phyloP scores from a whole-genome alignment of 2,113 vertebrate genomes.

The Etia nguti region DNA sequence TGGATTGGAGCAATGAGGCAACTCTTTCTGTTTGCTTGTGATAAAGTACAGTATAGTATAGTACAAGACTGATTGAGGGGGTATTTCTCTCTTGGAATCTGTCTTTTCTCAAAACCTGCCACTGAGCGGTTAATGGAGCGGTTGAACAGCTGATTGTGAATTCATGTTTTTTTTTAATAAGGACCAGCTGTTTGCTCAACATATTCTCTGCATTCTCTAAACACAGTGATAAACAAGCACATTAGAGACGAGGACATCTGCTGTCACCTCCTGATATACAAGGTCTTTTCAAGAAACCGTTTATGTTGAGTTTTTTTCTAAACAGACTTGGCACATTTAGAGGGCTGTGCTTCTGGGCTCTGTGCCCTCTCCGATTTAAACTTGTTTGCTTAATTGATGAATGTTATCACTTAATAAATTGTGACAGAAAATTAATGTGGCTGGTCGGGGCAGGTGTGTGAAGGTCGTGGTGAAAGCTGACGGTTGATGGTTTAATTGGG shows the following conservation, averaged over 20 bases:
- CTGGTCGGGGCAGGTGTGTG: conserved; percentile 28
- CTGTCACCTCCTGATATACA: conserved; percentile 20
- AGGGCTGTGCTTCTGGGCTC: not conserved
- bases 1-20: not conserved
- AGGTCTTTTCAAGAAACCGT: conserved; percentile 30
- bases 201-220: conserved; percentile 11
- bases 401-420: conserved; percentile 55
- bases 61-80: not conserved
- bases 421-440: conserved; percentile 57
- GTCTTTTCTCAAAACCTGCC: not conserved
- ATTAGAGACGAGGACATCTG: conserved; percentile 7
- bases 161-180: conserved; percentile 16
- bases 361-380: conserved; percentile 25
- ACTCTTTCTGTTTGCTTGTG: not conserved
- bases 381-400: conserved; percentile 58
- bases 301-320: not conserved
- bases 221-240: conserved; percentile 13
- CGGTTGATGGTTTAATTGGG: conserved; percentile 53
- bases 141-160: conserved; percentile 12
- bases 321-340: not conserved
- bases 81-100: not conserved
- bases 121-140: not conserved
- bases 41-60: not conserved
- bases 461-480: conserved; percentile 41
- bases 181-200: not conserved